phyloP scores from a whole-genome alignment of 2,888 invertebrate species.

The Cerastis leucographa region DNA sequence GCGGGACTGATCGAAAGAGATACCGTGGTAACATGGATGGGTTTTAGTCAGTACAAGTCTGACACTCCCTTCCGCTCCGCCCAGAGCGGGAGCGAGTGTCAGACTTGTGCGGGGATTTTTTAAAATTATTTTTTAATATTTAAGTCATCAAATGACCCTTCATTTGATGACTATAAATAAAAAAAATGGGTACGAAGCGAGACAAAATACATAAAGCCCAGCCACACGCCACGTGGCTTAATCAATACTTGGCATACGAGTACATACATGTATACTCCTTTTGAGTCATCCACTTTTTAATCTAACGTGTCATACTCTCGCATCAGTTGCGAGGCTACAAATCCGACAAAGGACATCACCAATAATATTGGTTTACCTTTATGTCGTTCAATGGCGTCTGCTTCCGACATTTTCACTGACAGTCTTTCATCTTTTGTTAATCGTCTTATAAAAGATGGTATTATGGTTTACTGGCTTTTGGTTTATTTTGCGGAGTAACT shows the following conservation, averaged over 20 bases:
- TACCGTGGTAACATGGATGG: no score
- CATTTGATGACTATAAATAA: no score
- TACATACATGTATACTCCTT: neutral
- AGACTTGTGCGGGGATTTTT: no score
- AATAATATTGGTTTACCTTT: conserved; percentile 32
- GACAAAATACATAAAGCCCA: neutral
- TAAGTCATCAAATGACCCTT: no score
- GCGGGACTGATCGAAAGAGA: no score
- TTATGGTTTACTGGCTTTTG: neutral
- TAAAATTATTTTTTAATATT: no score
- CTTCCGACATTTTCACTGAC: conserved; percentile 13
- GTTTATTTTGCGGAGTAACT: neutral
- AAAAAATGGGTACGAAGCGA: no score
- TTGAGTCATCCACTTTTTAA: conserved; percentile 3
- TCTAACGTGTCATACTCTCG: conserved; percentile 11
- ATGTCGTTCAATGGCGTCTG: neutral
- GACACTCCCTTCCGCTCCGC: no score
- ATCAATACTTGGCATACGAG: neutral
- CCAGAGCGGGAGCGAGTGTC: no score
- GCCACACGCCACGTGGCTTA: neutral
- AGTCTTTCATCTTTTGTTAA: conserved; percentile 8
- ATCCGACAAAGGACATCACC: conserved; percentile 27
- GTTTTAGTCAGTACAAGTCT: no score
- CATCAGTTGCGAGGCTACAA: neutral
- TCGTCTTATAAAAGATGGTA: conserved; percentile 3